A percentile compares a stretch with the other conserved stretches of the same genome.
These are phyloP conservation scores for Morone chrysops DNA, from an alignment of 2,113 vertebrate species.

Conservation along the genomic window DNA sequence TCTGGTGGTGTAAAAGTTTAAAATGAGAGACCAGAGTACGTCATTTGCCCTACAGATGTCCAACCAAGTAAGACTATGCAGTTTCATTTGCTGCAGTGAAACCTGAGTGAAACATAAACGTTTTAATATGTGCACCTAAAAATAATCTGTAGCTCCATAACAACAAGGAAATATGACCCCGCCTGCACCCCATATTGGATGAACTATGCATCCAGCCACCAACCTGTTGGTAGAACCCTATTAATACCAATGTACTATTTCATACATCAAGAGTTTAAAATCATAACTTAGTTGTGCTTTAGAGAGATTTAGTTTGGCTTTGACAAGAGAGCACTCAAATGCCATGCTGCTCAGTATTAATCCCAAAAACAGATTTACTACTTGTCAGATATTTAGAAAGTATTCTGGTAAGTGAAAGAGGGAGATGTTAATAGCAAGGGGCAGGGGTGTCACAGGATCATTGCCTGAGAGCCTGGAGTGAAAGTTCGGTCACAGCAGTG, in stretches of 20 bases:
- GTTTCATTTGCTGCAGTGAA: slow-evolving; percentile 56
- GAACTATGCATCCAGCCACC: slow-evolving; percentile 29
- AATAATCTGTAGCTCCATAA: slow-evolving; percentile 70
- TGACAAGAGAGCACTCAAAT: slow-evolving; percentile 57
- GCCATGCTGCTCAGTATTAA: slow-evolving; percentile 67
- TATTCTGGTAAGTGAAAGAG: slow-evolving; percentile 60
- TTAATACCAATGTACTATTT: slow-evolving; percentile 52
- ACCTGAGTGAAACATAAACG: slow-evolving; percentile 63
- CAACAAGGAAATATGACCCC: slow-evolving; percentile 64
- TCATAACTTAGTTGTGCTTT: slow-evolving; percentile 39
- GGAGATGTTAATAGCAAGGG: slow-evolving; percentile 58
- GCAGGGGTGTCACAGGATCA: slow-evolving; percentile 52
- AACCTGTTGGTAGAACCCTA: slow-evolving; percentile 35
- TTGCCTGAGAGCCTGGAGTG: slow-evolving; percentile 57
- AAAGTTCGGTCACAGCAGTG: slow-evolving; percentile 66
- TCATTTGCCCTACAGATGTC: slow-evolving; percentile 59
- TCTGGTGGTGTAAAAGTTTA: slow-evolving; percentile 33
- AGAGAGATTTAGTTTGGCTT: slow-evolving; percentile 65
- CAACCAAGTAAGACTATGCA: slow-evolving; percentile 29
- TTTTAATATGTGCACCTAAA: slow-evolving; percentile 69
- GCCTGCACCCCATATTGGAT: slow-evolving; percentile 23
- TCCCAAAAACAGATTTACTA: slow-evolving; percentile 72
- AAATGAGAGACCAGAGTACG: slow-evolving; percentile 26
- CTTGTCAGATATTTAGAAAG: slow-evolving; percentile 73
- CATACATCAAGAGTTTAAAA: slow-evolving; percentile 53